Evolutionary conservation across 2,888 invertebrate genomes (phyloP).

Genomic region (Oscheius onirici): DNA sequence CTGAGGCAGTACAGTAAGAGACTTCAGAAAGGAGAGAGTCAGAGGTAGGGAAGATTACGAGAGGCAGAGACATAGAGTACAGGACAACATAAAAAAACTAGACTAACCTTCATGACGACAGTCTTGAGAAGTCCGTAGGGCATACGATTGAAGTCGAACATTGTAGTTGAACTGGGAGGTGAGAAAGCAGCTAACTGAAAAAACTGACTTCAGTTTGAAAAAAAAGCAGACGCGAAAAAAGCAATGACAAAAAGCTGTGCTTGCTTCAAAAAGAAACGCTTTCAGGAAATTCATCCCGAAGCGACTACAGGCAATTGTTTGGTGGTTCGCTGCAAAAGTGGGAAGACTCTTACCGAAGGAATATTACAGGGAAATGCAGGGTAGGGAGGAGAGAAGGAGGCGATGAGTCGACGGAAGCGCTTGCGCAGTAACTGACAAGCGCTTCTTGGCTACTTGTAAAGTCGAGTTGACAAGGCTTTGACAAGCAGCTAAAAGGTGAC

Average conservation of each 20-base stretch:
- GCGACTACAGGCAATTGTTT: conserved; percentile 53
- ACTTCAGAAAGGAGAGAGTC: too few species aligned
- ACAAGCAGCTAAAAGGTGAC: too few species aligned
- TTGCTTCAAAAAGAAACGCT: not conserved
- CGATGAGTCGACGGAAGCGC: not conserved
- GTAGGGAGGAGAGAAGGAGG: conserved; percentile 35
- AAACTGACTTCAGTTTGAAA: not conserved
- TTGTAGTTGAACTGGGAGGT: not conserved
- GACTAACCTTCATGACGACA: too few species aligned
- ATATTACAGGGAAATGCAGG: conserved; percentile 53
- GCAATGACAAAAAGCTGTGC: not conserved
- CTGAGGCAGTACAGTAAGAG: too few species aligned
- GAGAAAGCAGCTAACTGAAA: too few species aligned
- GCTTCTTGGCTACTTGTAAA: too few species aligned
- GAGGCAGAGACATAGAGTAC: too few species aligned
- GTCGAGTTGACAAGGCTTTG: too few species aligned
- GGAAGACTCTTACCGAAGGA: conserved; percentile 52
- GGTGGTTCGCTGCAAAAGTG: conserved; percentile 54
- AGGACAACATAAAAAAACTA: too few species aligned
- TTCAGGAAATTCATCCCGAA: conserved; percentile 57
- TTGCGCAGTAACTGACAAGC: too few species aligned
- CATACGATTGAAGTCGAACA: not conserved
- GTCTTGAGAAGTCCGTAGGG: not conserved
- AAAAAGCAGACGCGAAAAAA: not conserved
- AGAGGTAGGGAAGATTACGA: too few species aligned